Base-by-base conservation (phyloP, 2,113 vertebrate genomes). In the Chauna torquata region DNA sequence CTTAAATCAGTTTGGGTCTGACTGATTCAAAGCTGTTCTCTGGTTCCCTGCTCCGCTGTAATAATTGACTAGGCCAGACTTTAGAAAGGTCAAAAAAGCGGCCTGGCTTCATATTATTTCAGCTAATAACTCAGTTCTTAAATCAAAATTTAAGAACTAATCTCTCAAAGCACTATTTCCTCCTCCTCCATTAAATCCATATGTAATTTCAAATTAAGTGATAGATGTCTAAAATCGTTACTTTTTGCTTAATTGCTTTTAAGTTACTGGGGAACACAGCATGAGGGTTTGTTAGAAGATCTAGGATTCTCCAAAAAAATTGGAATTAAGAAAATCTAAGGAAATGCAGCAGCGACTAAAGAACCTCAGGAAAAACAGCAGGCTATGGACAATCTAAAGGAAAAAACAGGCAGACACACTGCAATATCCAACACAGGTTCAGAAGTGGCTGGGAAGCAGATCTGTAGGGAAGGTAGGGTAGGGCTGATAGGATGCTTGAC, bases 31-130 rank as follows among this genome's bases (percentile, higher is more conserved):
- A 98, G 98, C 96, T 82, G 85, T 96, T 97, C 96, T 75, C 92
- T 96, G 98, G 96, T 98, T 97, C 97, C 97, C 98, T 94, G 97
- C 96, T 97, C 97, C 96, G 98, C 96, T 94, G 83, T 97, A 98
- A 96, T 98, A 98, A 98, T 98, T 98, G 98, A 97, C 97, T 98
- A 97, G 96, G 98, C 95, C 96, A 96, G 96, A 98, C 95, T 97
- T 97, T 95, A 90, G 92, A 95, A 97, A 98, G 97, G 98, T 98
- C 97, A 98, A 93, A 97, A 96, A 97, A 98, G 97, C 88, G 62
- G 96, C 96, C 94, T 92, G 45, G 9, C 92, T 97, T 98, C 94
- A 96, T 95, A 97, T 97, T 98, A 97, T 98, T 98, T 98, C 96
- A 92, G 95, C 94, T 98, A 98, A 98, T 97, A 97, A 97, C 94